These are phyloP conservation scores for Therioaphis trifolii DNA, from an alignment of 2,888 invertebrate species.

Conservation along the genomic window DNA sequence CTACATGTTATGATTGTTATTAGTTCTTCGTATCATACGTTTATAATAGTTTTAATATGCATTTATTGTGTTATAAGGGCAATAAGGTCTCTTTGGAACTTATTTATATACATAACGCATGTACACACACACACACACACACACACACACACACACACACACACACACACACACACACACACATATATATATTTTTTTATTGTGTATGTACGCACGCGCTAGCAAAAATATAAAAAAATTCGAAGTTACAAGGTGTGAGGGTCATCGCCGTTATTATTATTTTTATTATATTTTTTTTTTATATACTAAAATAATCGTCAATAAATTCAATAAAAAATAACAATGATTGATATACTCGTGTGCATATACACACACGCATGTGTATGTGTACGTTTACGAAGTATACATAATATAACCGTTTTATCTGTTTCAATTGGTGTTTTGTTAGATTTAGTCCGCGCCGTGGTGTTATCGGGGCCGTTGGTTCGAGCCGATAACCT, in stretches of 20 bases:
- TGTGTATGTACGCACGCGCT: neutral
- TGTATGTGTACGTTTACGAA: neutral
- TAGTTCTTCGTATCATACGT: neutral
- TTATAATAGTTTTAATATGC: constrained; percentile 24
- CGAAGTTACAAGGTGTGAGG: constrained; percentile 35
- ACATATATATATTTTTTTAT: neutral
- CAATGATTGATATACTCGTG: constrained; percentile 49
- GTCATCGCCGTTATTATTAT: constrained; percentile 53
- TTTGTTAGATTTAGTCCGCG: constrained; percentile 55
- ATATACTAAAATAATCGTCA: constrained; percentile 57
- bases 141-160: neutral
- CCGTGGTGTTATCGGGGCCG: constrained; percentile 34
- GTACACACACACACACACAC: neutral
- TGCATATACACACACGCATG: neutral
- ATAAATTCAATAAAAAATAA: constrained; percentile 59
- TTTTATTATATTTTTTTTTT: constrained; percentile 39
- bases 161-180: neutral
- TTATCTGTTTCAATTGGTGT: constrained; percentile 56
- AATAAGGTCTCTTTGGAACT: constrained; percentile 31
- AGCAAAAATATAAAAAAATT: neutral
- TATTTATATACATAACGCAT: neutral
- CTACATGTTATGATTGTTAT: neutral
- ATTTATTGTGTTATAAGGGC: constrained; percentile 29
- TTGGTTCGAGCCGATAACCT: constrained; percentile 55
- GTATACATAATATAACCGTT: neutral